Evolutionary conservation across 2,113 vertebrate genomes (phyloP), one percentile per base, ranked within the genome.

Genomic region (Crocuta crocuta): DNA sequence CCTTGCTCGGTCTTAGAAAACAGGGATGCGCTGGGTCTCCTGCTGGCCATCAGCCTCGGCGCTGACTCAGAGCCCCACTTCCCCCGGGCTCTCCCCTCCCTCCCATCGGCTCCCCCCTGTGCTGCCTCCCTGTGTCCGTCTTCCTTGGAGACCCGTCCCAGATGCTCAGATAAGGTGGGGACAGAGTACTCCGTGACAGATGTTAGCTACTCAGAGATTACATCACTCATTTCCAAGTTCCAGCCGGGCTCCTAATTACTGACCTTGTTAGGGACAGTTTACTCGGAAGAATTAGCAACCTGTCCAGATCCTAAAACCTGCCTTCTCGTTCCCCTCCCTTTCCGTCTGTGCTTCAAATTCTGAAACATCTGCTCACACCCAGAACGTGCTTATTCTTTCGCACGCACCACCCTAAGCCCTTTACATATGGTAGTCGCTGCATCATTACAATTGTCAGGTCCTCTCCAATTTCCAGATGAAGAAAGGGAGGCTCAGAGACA

Each of bases 381-480:
- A 2, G 26, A 9, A 4, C 0, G 7, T 78, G 23, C 21, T 58
- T n/a, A 28, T 21, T 68, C 76, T 48, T 66, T 65, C 0, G 0
- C 5, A 66, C 71, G 16, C 66, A 17, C 4, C 17, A 21, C 9
- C 45, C 23, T 10, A 58, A 74, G 31, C 24, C 9, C 79, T 88
- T 82, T 28, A 17, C 1, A 7, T 11, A 50, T 7, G 23, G 10
- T 33, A 12, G 0, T 35, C 31, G 39, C 11, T 78, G 35, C 26
- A 61, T 93, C 65, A 26, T 94, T 58, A 63, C 0, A 13, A 63
- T 94, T 84, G 35, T 70, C 23, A 58, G 94, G n/a, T 79, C 58
- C 73, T 86, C 93, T 84, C n/a, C 81, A 55, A 61, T 80, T 66
- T 97, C 63, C 74, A 91, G 19, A 53, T 31, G 50, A 78, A 45